Conservation (phyloP, 30 jellyfish, hydroid and myxozoan species). For the Rhopilema esculentum region DNA sequence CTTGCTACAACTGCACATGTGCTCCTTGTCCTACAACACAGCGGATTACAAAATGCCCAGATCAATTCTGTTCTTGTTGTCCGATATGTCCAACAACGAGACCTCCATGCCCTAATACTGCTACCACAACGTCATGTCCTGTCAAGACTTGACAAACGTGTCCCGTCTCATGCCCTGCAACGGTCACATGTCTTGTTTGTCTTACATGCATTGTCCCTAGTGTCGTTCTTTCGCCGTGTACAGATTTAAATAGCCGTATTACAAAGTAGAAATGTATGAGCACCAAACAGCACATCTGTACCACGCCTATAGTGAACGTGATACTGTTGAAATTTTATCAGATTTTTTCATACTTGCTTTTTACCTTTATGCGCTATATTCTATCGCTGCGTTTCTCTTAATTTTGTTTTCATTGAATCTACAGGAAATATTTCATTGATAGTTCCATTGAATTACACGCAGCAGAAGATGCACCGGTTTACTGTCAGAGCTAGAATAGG, state of each 20-base stretch:
- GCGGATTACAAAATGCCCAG: constrained; percentile 63
- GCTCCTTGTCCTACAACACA: constrained; percentile 74
- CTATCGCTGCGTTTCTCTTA: no score
- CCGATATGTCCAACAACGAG: constrained; percentile 75
- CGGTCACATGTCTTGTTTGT: constrained; percentile 69
- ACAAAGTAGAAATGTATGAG: constrained; percentile 55
- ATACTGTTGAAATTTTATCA: no score
- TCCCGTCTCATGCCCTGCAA: constrained; percentile 54
- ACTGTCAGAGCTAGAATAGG: constrained; percentile 74
- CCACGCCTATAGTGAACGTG: no score
- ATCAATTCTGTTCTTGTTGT: constrained; percentile 71
- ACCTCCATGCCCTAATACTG: constrained; percentile 70
- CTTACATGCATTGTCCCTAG: constrained; percentile 68
- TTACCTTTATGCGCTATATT: no score
- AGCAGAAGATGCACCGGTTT: constrained; percentile 59
- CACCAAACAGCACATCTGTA: constrained; percentile 46
- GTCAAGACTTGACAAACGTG: constrained; percentile 69
- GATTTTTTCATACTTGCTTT: no score
- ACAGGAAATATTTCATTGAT: constrained; percentile 62
- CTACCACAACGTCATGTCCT: constrained; percentile 62
- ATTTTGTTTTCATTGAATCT: no score
- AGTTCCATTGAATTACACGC: constrained; percentile 66
- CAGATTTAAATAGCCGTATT: constrained; percentile 54
- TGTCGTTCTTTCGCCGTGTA: constrained; percentile 46
- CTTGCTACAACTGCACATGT: constrained; percentile 71